Evolutionary conservation across 1,140 invertebrate genomes (phyloP), one percentile per base, ranked within the genome.

Genomic region (Diplogasteroides magnus): DNA sequence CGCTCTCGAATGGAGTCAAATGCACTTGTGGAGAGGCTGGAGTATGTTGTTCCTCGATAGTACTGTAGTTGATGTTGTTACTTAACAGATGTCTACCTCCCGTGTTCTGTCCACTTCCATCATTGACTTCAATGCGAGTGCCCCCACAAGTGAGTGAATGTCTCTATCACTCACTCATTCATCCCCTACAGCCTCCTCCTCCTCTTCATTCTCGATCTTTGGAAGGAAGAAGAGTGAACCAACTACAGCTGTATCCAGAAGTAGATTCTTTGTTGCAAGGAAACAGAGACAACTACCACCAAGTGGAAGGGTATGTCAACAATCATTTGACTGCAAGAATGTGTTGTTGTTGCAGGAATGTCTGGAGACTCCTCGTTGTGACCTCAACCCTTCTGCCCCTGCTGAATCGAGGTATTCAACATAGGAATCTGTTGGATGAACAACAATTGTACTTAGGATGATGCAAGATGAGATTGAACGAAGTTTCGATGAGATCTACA

Each of bases 261-360:
- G 64, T 62, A 31, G 70, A 31, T 72, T 61, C 31, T 65, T 67
- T 28, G 64, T 67, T 23, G 70, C 70, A 1, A 72, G 70, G 60
- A 72, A 72, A 28, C 55, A 31, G 23, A 31, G 66, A 31, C 70
- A 61, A 29, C 65, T 68, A 48, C 70, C 70, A 31, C 70, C 68
- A 11, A 72, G 59, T 31, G 64, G 67, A 31, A 65, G 67, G 66
- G 70, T 72, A 64, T 15, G n/a, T 19, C 37, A 29, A 25, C n/a
- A 1, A 57, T 26, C 23, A 31, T 56, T 14, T 3, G 3, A n/a
- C 14, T 6, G 1, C 1, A 25, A 13, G 25, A 11, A 69, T 28
- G 1, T 6, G n/a, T 59, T 56, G 23, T 3, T 27, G 14, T n/a
- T 6, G 1, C 1, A 25, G 2, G 25, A 11, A 69, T 28, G 1